These are phyloP conservation scores for Bursaphelenchus okinawaensis DNA, from an alignment of 2,888 invertebrate species.

Conservation along the genomic window DNA sequence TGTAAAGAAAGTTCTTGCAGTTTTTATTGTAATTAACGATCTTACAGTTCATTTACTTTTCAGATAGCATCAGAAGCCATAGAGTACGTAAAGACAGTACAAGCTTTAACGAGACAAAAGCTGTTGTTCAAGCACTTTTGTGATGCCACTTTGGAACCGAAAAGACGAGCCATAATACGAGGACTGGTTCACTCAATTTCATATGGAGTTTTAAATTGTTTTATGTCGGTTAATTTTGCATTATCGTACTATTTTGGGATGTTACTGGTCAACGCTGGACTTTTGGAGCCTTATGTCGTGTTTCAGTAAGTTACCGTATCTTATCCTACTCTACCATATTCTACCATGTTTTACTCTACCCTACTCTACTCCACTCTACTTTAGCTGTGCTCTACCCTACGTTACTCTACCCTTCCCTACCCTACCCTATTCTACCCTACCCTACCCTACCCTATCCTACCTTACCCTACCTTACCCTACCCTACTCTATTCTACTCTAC, in stretches of 20 bases:
- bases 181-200: slow-evolving; percentile 18
- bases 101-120: slow-evolving; percentile 25
- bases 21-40: no score
- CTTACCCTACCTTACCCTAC: no score
- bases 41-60: no score
- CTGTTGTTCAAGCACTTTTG: slow-evolving; percentile 16
- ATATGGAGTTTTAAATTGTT: slow-evolving; percentile 11
- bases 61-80: slow-evolving; percentile 28
- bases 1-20: no score
- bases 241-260: slow-evolving; percentile 22
- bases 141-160: slow-evolving; percentile 15
- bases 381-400: no score
- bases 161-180: slow-evolving; percentile 17
- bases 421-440: no score
- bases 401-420: no score
- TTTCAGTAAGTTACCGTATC: slow-evolving; percentile 19
- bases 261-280: slow-evolving; percentile 13
- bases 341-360: no score
- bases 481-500: no score
- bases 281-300: slow-evolving; percentile 21
- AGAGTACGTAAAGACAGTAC: slow-evolving; percentile 27
- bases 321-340: no score
- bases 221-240: slow-evolving; percentile 22
- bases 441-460: no score
- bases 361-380: no score